These are phyloP conservation scores for Xanthia icteritia DNA, from an alignment of 2,888 invertebrate species.

Conservation along the genomic window DNA sequence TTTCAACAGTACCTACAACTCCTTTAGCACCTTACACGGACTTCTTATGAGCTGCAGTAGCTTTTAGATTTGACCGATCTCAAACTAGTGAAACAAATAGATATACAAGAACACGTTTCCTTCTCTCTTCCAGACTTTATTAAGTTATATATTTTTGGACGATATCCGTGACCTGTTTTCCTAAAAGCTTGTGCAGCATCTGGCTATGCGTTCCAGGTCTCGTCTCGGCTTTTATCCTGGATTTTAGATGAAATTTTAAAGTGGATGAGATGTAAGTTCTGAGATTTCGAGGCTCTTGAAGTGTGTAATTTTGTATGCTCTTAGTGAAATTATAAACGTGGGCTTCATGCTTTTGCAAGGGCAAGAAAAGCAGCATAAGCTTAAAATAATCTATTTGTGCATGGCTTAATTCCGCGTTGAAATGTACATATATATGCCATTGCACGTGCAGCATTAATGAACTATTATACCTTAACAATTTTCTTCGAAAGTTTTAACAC, in stretches of 20 bases:
- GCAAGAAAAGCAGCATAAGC: not conserved
- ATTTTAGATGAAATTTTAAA: slow-evolving; percentile 52
- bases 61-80: no score
- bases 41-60: no score
- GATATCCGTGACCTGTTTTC: slow-evolving; percentile 69
- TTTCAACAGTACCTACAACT: no score
- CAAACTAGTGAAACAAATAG: no score
- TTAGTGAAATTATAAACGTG: slow-evolving; percentile 15
- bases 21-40: no score
- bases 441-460: slow-evolving; percentile 20
- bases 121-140: slow-evolving; percentile 69
- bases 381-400: slow-evolving; percentile 2
- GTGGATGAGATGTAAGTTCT: slow-evolving; percentile 19
- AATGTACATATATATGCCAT: slow-evolving; percentile 13
- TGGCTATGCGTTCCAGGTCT: slow-evolving; percentile 20
- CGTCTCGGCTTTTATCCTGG: slow-evolving; percentile 37
- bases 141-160: slow-evolving; percentile 70
- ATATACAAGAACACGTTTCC: no score
- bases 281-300: slow-evolving; percentile 24
- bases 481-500: slow-evolving; percentile 29
- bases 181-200: slow-evolving; percentile 46
- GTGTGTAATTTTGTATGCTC: slow-evolving; percentile 27
- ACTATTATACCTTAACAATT: not conserved
- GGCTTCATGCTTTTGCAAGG: not conserved
- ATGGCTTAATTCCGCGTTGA: slow-evolving; percentile 10